Evolutionary conservation across 1,140 invertebrate species (phyloP).

Genomic region (Zaprionus camerounensis): DNA sequence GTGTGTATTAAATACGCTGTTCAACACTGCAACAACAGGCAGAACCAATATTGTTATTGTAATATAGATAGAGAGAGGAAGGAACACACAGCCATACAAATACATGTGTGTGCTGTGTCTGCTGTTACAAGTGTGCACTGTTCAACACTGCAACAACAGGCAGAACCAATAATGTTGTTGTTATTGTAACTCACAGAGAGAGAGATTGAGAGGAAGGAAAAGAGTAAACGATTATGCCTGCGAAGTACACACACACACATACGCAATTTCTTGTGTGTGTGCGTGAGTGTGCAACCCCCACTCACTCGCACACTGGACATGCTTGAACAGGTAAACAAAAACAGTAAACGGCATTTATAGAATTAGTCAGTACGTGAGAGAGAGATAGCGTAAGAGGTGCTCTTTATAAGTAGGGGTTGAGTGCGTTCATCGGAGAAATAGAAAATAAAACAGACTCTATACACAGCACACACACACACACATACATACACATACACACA

Average conservation of each 20-base stretch:
- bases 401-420: constrained; percentile 36
- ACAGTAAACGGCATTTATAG: constrained; percentile 50
- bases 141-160: constrained; percentile 15
- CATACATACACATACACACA: neutral
- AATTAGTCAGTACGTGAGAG: constrained; percentile 19
- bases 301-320: constrained; percentile 14
- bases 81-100: constrained; percentile 15
- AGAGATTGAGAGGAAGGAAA: constrained; percentile 4
- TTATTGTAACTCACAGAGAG: constrained; percentile 23
- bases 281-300: constrained; percentile 15
- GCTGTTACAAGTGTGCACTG: too few relatives aligned
- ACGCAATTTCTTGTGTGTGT: neutral
- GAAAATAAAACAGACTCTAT: constrained; percentile 8
- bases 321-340: constrained; percentile 49
- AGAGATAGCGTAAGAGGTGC: constrained; percentile 20
- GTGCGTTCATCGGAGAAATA: constrained; percentile 34
- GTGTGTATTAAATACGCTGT: constrained; percentile 31
- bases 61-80: constrained; percentile 14
- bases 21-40: constrained; percentile 15
- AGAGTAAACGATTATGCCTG: constrained; percentile 14
- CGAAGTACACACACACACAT: constrained; percentile 21
- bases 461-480: constrained; percentile 2
- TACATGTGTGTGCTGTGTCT: neutral
- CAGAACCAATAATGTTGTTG: constrained; percentile 11
- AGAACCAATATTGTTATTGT: neutral